phyloP scores from a whole-genome alignment of 2,113 vertebrate genomes.

The Chlorodrepanis virens region DNA sequence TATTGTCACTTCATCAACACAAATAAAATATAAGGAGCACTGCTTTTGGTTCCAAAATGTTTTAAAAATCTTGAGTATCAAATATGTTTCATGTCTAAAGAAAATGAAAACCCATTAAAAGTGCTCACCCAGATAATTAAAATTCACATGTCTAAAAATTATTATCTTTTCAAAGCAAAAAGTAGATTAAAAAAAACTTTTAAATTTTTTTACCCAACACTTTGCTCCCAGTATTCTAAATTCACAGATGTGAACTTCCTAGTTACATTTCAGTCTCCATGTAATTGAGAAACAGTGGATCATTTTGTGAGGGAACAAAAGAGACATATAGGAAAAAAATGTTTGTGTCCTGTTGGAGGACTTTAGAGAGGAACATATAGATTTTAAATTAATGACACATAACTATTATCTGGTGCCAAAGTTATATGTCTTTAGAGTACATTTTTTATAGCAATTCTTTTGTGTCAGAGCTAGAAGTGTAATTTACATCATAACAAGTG shows the following conservation, averaged over 20 bases:
- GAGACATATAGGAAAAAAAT: neutral
- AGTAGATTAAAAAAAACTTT: neutral
- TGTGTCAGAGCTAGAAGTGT: neutral
- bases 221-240: neutral
- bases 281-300: neutral
- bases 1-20: neutral
- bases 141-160: neutral
- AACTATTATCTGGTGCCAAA: neutral
- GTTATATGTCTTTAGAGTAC: neutral
- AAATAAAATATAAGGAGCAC: neutral
- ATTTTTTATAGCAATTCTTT: neutral
- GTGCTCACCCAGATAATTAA: neutral
- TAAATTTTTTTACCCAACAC: neutral
- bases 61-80: neutral
- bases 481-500: neutral
- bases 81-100: neutral
- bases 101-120: neutral
- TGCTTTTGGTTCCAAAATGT: accelerated
- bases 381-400: neutral
- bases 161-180: neutral
- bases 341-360: neutral
- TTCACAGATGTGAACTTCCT: neutral
- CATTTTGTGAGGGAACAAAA: neutral
- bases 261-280: neutral
- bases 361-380: neutral